These are phyloP conservation scores for Anseranas semipalmata DNA, from an alignment of 2,113 vertebrate genomes.

Conservation along the genomic window DNA sequence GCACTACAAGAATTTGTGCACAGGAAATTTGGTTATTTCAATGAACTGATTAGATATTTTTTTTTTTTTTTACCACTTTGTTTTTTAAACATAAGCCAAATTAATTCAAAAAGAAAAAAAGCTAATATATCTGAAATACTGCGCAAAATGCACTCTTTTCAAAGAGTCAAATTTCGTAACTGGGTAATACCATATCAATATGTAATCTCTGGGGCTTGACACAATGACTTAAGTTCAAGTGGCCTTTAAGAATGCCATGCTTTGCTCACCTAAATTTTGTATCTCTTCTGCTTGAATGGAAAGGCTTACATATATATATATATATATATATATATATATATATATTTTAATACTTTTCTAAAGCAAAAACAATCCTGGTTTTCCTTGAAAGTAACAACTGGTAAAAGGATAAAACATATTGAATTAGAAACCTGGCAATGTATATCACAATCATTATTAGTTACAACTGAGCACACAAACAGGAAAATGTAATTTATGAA, in stretches of 20 bases:
- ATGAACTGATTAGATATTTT: background rate
- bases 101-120: background rate
- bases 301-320: background rate
- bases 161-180: background rate
- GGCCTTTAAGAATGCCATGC: background rate
- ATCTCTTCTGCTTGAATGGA: background rate
- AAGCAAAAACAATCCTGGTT: background rate
- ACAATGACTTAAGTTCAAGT: background rate
- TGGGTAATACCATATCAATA: background rate
- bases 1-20: background rate
- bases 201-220: background rate
- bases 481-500: background rate
- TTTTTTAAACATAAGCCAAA: background rate
- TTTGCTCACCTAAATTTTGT: background rate
- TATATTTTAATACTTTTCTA: background rate
- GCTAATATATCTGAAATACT: background rate
- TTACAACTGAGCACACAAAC: background rate
- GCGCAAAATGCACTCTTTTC: background rate
- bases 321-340: no score
- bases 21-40: background rate
- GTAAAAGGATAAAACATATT: background rate
- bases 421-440: background rate
- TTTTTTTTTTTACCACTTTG: background rate
- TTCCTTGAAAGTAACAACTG: background rate
- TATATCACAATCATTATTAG: background rate